phyloP scores from a whole-genome alignment of 35 echinoderm and acorn worm species.

The Apostichopus californicus region DNA sequence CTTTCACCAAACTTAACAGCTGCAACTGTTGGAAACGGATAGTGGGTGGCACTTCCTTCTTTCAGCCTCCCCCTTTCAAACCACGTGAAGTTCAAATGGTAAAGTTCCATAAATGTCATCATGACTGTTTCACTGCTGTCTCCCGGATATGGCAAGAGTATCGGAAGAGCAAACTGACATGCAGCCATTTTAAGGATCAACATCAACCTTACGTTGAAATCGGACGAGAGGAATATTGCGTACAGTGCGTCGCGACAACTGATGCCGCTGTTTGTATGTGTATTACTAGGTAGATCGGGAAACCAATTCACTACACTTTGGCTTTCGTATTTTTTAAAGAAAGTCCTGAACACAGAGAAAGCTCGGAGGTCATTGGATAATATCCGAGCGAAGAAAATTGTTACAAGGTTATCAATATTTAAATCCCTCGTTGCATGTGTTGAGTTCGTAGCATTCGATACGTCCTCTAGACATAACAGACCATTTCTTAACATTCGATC shows the following conservation, averaged over 20 bases:
- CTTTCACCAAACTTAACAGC: neutral
- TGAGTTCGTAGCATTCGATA: neutral
- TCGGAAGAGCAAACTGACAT: neutral
- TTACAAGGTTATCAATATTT: neutral
- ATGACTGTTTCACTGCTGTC: neutral
- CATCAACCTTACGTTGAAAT: neutral
- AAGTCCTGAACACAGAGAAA: neutral
- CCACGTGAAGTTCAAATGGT: neutral
- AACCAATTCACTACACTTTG: neutral
- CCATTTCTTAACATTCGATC: neutral
- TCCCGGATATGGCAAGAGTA: neutral
- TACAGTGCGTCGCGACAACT: neutral
- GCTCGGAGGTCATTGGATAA: neutral
- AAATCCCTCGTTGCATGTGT: neutral
- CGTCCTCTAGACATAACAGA: neutral
- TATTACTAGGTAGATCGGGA: neutral
- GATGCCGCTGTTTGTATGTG: neutral
- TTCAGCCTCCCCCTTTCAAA: neutral
- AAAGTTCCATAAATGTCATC: constrained; percentile 6
- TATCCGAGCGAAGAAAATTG: neutral
- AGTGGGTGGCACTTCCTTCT: neutral
- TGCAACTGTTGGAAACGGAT: neutral
- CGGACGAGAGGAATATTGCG: neutral
- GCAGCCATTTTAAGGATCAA: constrained; percentile 5
- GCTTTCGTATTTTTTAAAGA: neutral